Percentiles rank a stretch among this genome's conserved stretches.
These are phyloP conservation scores for Haemorhous mexicanus DNA, from an alignment of 2,113 vertebrate species.

Conservation along the genomic window DNA sequence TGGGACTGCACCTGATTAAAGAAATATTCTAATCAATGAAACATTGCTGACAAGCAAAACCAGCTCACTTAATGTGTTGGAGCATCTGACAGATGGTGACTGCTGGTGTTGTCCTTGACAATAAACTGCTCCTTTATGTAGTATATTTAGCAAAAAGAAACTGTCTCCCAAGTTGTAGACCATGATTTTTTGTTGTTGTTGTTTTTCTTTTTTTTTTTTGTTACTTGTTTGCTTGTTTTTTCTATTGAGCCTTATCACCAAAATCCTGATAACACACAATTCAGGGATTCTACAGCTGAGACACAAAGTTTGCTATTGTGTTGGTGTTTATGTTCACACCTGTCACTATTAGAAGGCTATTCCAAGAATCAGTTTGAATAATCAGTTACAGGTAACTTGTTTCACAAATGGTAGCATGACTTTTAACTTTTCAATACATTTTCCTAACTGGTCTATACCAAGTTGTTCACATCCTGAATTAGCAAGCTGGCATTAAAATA, in stretches of 20 bases:
- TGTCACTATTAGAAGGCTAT: background rate
- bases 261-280: background rate
- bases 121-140: background rate
- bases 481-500: background rate
- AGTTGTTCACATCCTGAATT: background rate
- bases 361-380: background rate
- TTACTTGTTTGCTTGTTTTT: background rate
- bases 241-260: background rate
- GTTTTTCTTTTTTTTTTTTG: fast-evolving
- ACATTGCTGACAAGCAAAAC: background rate
- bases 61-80: background rate
- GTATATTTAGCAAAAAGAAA: background rate
- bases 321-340: background rate
- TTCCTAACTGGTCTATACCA: background rate
- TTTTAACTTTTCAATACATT: background rate
- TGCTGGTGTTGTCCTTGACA: background rate
- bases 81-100: background rate
- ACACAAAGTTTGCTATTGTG: background rate
- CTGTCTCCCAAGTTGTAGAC: background rate
- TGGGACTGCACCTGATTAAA: background rate
- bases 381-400: background rate
- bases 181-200: background rate
- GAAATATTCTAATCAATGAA: background rate
- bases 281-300: background rate
- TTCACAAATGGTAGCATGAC: background rate